Evolutionary conservation across 2,888 invertebrate species (phyloP), one percentile per base, ranked within the genome.

Genomic region (Serripes groenlandicus): DNA sequence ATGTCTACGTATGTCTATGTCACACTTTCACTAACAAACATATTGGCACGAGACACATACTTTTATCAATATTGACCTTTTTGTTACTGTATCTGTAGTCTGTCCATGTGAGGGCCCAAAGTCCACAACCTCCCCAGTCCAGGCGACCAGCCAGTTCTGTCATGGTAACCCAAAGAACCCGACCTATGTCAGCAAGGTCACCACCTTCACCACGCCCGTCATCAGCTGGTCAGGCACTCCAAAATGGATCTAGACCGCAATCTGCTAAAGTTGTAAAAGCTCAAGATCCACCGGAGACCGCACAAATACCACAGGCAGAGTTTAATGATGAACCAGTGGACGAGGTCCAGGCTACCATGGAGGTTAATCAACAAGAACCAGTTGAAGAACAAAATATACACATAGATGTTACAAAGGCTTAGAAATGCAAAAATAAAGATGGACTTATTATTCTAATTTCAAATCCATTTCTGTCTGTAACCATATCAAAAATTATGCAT

Each of bases 151-250:
- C 32, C 15, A 52, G 66, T 23, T 28, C 58, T 11, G 66, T 34
- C 37, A 21, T 82, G 49, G 52, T 80, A 21, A 80, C 75, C 49
- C 85, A 82, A 56, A 75, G 85, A 78, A 72, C 68, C 4, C 74
- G 85, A 21, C 85, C 85, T 21, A 23, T 77, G n/a, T 85, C 85
- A 42, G 85, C 85, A 37, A 70, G 82, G 42, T 78, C 85, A 21
- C 85, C 85, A 54, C 75, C 80, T 3, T 77, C 85, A 4, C 85
- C 85, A 7, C 69, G 85, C 68, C 82, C 85, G 30, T 78, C 85
- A 11, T 82, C 85, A 30, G 82, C 77, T 23, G 74, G 76, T 75
- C 81, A 69, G 35, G 52, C 30, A 7, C 69, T 56, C 23, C 79
- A 74, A 1, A 62, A 75, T 28, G 85, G 78, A 11, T 80, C 85